phyloP scores from a whole-genome alignment of 2,113 vertebrate genomes.

The Gobiocypris rarus region DNA sequence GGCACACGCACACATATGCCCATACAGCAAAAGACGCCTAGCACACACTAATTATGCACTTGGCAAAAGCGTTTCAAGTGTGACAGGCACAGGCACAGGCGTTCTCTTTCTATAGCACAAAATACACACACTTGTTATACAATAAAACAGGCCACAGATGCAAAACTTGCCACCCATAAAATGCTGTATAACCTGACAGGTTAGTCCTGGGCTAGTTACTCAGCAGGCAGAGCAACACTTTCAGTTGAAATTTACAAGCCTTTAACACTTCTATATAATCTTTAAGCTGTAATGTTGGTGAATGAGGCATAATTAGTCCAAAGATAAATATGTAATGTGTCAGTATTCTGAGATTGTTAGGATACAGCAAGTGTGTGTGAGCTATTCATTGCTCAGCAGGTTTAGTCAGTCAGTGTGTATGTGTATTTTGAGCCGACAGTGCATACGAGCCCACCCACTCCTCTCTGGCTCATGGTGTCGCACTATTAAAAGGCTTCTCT shows the following conservation, averaged over 20 bases:
- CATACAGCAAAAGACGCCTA: constrained; percentile 30
- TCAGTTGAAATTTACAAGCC: background rate
- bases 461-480: constrained; percentile 55
- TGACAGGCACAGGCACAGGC: background rate
- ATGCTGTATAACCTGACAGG: constrained; percentile 1
- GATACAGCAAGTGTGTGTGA: constrained; percentile 51
- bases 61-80: constrained; percentile 8
- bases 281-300: background rate
- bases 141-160: background rate
- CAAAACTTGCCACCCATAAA: constrained; percentile 18
- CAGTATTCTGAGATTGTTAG: background rate
- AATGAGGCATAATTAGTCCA: background rate
- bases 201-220: background rate
- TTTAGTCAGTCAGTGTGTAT: constrained; percentile 4
- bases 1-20: constrained; percentile 30
- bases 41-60: constrained; percentile 15
- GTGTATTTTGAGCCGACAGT: constrained; percentile 36
- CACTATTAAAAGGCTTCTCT: constrained; percentile 64
- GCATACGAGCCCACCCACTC: constrained; percentile 55
- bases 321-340: background rate
- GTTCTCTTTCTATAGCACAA: background rate
- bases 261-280: background rate
- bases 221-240: background rate
- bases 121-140: background rate
- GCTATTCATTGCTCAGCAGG: constrained; percentile 61